Conservation (phyloP, 64 coral and sea anemone genomes). For the Montipora cactus region DNA sequence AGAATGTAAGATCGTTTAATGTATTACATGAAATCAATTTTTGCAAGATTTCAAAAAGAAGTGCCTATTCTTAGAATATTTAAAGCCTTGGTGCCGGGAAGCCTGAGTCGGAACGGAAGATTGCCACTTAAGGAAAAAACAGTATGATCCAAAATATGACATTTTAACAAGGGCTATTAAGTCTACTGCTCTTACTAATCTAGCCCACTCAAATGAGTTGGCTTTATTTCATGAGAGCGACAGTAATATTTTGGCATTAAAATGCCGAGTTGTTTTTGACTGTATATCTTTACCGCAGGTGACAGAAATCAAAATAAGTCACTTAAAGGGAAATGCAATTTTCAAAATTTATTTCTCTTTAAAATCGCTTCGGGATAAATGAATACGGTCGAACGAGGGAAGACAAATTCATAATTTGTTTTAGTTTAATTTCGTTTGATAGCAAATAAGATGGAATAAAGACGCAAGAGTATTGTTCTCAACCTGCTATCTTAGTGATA, state of each 20-base stretch:
- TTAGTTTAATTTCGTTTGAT: background rate
- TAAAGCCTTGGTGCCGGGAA: background rate
- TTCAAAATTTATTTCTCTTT: background rate
- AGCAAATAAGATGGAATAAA: too few relatives aligned
- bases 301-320: background rate
- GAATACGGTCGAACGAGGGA: background rate
- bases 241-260: too few relatives aligned
- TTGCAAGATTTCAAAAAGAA: background rate
- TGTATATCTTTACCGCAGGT: background rate
- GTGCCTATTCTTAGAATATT: background rate
- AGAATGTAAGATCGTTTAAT: background rate
- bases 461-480: too few relatives aligned
- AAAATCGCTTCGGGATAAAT: background rate
- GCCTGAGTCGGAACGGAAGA: background rate
- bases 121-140: background rate
- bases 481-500: background rate
- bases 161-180: background rate
- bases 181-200: background rate
- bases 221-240: too few relatives aligned
- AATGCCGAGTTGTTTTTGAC: too few relatives aligned
- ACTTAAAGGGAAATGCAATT: background rate
- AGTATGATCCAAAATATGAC: background rate
- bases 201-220: too few relatives aligned
- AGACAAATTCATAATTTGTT: background rate
- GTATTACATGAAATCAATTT: background rate